These are phyloP conservation scores for Rhabdornis inornatus DNA, from an alignment of 2,113 vertebrate genomes.

Conservation along the genomic window DNA sequence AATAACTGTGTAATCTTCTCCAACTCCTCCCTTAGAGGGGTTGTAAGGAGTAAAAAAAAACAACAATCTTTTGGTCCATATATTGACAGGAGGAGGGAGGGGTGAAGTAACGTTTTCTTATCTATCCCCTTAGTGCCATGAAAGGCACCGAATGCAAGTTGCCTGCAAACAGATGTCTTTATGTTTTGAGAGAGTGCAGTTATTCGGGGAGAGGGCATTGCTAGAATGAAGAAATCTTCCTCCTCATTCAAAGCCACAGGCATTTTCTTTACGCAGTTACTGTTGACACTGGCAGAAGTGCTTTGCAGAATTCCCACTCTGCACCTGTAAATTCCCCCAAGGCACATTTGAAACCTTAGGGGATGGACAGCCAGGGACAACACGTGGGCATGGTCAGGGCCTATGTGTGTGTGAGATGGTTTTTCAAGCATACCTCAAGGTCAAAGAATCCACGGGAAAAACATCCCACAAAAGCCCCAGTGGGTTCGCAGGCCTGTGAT, in stretches of 20 bases:
- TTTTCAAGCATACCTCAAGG: slow-evolving; percentile 1
- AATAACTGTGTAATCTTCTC: slow-evolving; percentile 13
- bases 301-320: background rate
- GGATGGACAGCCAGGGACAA: background rate
- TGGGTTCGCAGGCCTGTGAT: accelerated
- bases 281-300: slow-evolving; percentile 1
- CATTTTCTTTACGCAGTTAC: slow-evolving; percentile 11
- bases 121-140: background rate
- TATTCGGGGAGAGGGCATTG: background rate
- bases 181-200: background rate
- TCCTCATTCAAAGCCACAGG: slow-evolving; percentile 26
- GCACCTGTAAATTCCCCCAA: slow-evolving; percentile 30
- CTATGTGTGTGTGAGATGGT: background rate
- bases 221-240: background rate
- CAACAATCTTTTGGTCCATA: background rate
- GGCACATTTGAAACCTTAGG: background rate
- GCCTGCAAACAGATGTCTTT: background rate
- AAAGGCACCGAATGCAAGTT: background rate
- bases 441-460: background rate
- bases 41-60: background rate
- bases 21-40: background rate
- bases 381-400: background rate
- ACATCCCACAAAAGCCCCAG: background rate
- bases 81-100: background rate
- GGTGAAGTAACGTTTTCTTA: background rate